Evolutionary conservation across 2,113 vertebrate genomes (phyloP).

Genomic region (Engystomops pustulosus): DNA sequence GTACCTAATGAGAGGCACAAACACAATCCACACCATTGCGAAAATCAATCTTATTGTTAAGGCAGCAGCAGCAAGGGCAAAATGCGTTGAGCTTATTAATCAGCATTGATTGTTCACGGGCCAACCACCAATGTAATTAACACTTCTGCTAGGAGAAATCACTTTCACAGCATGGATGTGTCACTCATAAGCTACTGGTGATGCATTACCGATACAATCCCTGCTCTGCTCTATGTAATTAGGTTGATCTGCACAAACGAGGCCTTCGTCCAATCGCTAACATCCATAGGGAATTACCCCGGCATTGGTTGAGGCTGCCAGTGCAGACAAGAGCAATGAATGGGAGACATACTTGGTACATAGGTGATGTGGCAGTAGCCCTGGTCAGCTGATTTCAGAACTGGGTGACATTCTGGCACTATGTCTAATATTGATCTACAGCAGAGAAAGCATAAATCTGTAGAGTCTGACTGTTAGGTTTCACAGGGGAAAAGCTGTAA

Average conservation of each 20-base stretch:
- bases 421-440: slow-evolving; percentile 4
- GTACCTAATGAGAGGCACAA: slow-evolving; percentile 41
- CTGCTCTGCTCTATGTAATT: slow-evolving; percentile 36
- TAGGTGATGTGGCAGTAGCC: not conserved
- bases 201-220: slow-evolving; percentile 44
- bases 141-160: slow-evolving; percentile 56
- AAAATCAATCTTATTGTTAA: slow-evolving; percentile 55
- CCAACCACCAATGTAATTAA: slow-evolving; percentile 52
- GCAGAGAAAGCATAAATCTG: not conserved
- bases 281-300: slow-evolving; percentile 6
- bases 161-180: slow-evolving; percentile 51
- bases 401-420: not conserved
- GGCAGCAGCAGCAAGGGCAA: slow-evolving; percentile 37
- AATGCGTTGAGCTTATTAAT: slow-evolving; percentile 49
- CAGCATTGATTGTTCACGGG: slow-evolving; percentile 47
- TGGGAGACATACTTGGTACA: not conserved
- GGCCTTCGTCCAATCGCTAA: slow-evolving; percentile 9
- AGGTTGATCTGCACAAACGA: slow-evolving; percentile 31
- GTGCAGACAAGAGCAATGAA: slow-evolving; percentile 18
- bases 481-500: slow-evolving; percentile 9
- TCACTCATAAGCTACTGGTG: slow-evolving; percentile 40
- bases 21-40: slow-evolving; percentile 36
- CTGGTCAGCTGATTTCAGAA: not conserved
- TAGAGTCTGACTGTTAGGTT: not conserved
- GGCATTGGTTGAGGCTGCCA: slow-evolving; percentile 41